Evolutionary conservation across 2,113 vertebrate species (phyloP).

Genomic region (Ictalurus punctatus): DNA sequence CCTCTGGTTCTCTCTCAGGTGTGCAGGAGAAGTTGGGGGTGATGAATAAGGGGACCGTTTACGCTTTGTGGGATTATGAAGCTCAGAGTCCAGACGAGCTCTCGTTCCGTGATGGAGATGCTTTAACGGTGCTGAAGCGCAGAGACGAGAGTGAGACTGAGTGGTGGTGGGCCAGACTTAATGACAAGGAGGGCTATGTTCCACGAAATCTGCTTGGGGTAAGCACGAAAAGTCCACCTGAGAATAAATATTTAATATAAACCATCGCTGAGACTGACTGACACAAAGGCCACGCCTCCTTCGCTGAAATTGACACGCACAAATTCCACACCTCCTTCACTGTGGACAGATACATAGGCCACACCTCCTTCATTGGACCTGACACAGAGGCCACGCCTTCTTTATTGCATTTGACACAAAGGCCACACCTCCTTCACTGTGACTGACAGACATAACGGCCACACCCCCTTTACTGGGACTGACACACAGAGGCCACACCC

Average conservation of each 20-base stretch:
- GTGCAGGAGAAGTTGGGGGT: conserved; percentile 97
- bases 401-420: neutral
- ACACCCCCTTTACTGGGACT: neutral
- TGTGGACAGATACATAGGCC: neutral
- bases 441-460: neutral
- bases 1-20: conserved; percentile 68
- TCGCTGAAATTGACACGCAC: neutral
- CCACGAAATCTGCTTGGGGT: conserved; percentile 97
- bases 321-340: neutral
- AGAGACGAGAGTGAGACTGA: conserved; percentile 91
- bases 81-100: conserved; percentile 89
- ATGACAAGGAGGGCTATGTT: conserved; percentile 90
- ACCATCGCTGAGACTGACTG: neutral
- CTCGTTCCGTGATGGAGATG: conserved; percentile 88
- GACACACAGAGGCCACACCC: neutral
- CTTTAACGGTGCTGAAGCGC: conserved; percentile 85
- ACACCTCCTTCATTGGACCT: neutral
- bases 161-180: conserved; percentile 96
- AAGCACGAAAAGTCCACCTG: conserved; percentile 21
- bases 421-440: neutral
- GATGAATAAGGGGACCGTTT: conserved; percentile 97
- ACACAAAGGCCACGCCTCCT: neutral
- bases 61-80: conserved; percentile 89
- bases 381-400: neutral
- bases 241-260: no score